Evolutionary conservation across 2,113 vertebrate genomes (phyloP).

Genomic region (Chaetops frenatus): DNA sequence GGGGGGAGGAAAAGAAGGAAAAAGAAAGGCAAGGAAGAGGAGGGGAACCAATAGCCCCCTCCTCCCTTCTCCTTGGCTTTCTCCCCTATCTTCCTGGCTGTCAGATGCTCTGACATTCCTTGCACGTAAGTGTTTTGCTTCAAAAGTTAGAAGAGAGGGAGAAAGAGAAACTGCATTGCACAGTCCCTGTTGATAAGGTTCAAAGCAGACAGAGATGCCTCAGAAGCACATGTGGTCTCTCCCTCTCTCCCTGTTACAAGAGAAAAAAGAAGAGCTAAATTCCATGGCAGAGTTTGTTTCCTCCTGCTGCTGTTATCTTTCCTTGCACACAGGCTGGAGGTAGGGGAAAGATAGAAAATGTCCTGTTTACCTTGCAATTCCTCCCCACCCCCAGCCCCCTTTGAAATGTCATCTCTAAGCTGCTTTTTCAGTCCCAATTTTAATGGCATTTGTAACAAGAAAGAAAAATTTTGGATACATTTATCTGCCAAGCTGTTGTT

Average conservation of each 20-base stretch:
- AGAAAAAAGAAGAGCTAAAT: constrained; percentile 42
- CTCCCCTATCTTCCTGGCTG: constrained; percentile 11
- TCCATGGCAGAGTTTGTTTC: constrained; percentile 43
- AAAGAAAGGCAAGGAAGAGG: background rate
- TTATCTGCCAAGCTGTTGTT: background rate
- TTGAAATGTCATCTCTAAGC: constrained; percentile 49
- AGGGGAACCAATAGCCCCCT: background rate
- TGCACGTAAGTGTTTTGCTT: constrained; percentile 65
- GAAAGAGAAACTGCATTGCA: constrained; percentile 47
- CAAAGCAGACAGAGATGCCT: constrained; percentile 58
- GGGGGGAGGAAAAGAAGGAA: no score
- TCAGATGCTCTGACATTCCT: constrained; percentile 60
- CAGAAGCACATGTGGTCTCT: constrained; percentile 52
- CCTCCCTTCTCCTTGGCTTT: constrained; percentile 19
- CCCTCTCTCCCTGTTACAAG: background rate
- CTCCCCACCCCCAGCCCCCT: background rate
- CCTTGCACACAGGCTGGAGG: constrained; percentile 39
- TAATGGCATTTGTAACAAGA: constrained; percentile 22
- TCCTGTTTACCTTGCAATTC: constrained; percentile 52
- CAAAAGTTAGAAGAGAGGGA: constrained; percentile 58
- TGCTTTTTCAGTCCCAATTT: constrained; percentile 14
- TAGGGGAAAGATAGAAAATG: constrained; percentile 33
- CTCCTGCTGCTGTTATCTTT: constrained; percentile 58
- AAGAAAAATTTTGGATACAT: background rate
- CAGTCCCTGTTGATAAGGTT: constrained; percentile 70